phyloP scores from a whole-genome alignment of 2,113 vertebrate genomes.

The Rhabdornis inornatus region DNA sequence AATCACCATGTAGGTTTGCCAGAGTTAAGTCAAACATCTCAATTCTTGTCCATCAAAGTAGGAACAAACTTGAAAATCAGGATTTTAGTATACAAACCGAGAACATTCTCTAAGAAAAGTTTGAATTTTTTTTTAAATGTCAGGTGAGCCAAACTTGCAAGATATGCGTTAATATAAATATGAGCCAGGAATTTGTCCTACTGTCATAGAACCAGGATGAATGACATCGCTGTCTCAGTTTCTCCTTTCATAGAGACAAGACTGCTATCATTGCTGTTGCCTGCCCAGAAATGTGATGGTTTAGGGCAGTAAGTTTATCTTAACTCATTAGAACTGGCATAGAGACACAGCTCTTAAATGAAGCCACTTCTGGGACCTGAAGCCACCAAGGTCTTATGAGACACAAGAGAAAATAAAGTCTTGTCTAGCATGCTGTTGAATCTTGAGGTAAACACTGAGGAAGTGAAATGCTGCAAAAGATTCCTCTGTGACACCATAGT shows the following conservation, averaged over 20 bases:
- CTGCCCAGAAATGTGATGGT: not conserved
- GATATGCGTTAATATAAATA: not conserved
- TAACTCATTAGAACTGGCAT: not conserved
- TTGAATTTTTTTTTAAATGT: not conserved
- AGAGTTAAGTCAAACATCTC: slow-evolving; percentile 8
- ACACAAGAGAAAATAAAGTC: not conserved
- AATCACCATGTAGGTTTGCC: slow-evolving; percentile 37
- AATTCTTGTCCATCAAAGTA: slow-evolving; percentile 14
- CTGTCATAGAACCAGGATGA: not conserved
- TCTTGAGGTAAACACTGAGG: not conserved
- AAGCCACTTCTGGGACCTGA: not conserved
- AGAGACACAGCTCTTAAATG: not conserved
- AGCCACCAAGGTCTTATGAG: not conserved
- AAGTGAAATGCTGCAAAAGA: not conserved
- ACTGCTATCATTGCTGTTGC: not conserved
- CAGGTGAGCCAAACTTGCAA: not conserved
- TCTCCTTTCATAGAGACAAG: not conserved
- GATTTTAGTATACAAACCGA: not conserved
- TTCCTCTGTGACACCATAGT: not conserved
- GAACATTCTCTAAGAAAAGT: not conserved
- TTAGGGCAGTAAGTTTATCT: not conserved
- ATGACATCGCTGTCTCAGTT: not conserved
- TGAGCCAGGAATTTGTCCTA: not conserved
- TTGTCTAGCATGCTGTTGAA: not conserved
- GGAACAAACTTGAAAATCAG: not conserved